Base-by-base conservation (phyloP, 2,797 vertebrate species). In the Typhlichthys subterraneus region DNA sequence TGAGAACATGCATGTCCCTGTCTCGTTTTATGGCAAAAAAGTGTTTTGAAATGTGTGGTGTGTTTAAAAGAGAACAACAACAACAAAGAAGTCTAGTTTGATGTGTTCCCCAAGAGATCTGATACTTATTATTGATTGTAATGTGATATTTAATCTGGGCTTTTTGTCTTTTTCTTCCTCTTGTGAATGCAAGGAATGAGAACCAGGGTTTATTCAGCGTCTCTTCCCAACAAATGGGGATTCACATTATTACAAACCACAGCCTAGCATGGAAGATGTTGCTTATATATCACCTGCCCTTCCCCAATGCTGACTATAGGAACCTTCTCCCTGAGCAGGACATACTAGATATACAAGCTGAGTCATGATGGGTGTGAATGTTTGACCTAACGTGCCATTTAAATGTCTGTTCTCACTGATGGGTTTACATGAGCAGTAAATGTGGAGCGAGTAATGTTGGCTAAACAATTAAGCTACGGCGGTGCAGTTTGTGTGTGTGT, bases 1-100 rank as follows among this genome's bases (percentile, higher is more conserved):
- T 54, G 68, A 79, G 70, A 42, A 59, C 23, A 56, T 52, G 46
- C 17, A 52, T 61, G n/a, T 81, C 82, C 80, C 75, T 84, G 63
- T 66, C 75, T 82, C 77, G 64, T 12, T 29, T 62, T 64, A 51
- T 62, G 66, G 6, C 15, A 12, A 3, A 1, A 58, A 62, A 63
- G 59, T 77, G 76, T 60, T 69, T 56, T 23, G 2, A 79, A 79
- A 77, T 33, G 29, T 57, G 72, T 71, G 5, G 29, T 1, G 79
- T 79, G 75, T 79, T 79, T 65, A 73, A 38, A 38, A 7, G 23
- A 23, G 3, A 23, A 23, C 23, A 3, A n/a, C 46, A 33, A 48
- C 7, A 48, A n/a, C 46, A n/a, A 12, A 11, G 46, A 48, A 13
- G 10, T 48, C 1, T 48, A 48, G 33, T 38, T 6, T 38, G 33